A percentile compares a stretch with the other conserved stretches of the same genome.
Evolutionary conservation across 2,797 vertebrate genomes (phyloP).

Genomic region (Molothrus ater): DNA sequence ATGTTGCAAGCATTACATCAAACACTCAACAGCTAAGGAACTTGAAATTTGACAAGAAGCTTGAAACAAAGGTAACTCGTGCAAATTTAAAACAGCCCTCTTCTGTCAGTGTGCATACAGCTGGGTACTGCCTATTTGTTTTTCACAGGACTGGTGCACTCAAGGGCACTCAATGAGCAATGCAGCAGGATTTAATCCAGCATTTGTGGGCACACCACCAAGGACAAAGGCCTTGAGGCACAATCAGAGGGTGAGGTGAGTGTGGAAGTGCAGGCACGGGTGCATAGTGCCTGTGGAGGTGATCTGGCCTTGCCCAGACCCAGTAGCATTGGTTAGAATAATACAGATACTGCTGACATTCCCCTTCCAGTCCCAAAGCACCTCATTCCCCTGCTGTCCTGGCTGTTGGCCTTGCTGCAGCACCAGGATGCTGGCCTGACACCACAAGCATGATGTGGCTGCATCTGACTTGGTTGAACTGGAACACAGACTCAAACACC

Average conservation of each 20-base stretch:
- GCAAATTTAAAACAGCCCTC: background rate
- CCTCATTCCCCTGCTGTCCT: background rate
- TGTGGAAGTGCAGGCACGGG: background rate
- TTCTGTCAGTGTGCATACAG: background rate
- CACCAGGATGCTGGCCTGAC: background rate
- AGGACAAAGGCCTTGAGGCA: background rate
- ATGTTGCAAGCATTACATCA: background rate
- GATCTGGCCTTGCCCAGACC: background rate
- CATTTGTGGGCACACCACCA: background rate
- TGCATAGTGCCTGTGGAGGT: background rate
- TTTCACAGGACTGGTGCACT: constrained; percentile 17
- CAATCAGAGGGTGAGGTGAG: background rate
- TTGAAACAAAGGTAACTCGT: background rate
- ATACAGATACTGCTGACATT: rapidly evolving
- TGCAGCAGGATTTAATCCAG: background rate
- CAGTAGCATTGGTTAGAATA: background rate
- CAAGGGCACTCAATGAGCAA: background rate
- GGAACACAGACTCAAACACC: background rate
- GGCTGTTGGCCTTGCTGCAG: background rate
- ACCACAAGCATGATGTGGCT: background rate
- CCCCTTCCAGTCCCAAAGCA: background rate
- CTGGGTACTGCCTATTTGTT: background rate
- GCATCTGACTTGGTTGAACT: background rate
- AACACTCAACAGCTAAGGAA: background rate
- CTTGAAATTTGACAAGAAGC: background rate